Conservation (phyloP, 2,888 invertebrate genomes). For the Ophraella communa region DNA sequence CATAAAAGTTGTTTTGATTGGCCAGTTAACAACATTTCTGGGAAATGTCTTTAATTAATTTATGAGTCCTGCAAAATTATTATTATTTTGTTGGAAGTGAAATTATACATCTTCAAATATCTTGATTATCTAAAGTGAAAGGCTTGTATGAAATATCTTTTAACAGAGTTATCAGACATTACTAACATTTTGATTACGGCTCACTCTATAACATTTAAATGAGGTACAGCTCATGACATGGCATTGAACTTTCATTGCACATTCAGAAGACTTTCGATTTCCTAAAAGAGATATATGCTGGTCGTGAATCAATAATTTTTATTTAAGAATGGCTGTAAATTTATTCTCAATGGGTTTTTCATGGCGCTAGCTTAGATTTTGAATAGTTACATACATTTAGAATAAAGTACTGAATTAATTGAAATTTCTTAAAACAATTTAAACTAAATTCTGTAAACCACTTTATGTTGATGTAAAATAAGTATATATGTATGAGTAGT, state of each 20-base stretch:
- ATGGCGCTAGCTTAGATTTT: neutral
- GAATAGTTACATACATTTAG: too few species aligned
- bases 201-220: slow-evolving; percentile 18
- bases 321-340: slow-evolving; percentile 2
- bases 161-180: slow-evolving; percentile 2
- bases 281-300: slow-evolving; percentile 33
- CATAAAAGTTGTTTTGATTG: too few species aligned
- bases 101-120: neutral
- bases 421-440: too few species aligned
- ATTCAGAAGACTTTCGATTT: slow-evolving; percentile 41
- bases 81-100: neutral
- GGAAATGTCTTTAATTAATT: neutral
- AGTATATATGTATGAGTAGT: too few species aligned
- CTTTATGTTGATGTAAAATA: too few species aligned
- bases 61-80: neutral
- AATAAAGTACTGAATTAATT: too few species aligned
- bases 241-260: slow-evolving; percentile 41
- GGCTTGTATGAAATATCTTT: slow-evolving; percentile 2
- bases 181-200: slow-evolving; percentile 19
- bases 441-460: too few species aligned
- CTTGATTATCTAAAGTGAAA: slow-evolving; percentile 15
- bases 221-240: slow-evolving; percentile 33
- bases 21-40: neutral
- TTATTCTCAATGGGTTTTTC: slow-evolving; percentile 8
- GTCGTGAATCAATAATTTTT: slow-evolving; percentile 24